Percentiles rank a stretch among this genome's conserved stretches.
Conservation (phyloP, 2,888 invertebrate species). For the Synanthedon myopaeformis region DNA sequence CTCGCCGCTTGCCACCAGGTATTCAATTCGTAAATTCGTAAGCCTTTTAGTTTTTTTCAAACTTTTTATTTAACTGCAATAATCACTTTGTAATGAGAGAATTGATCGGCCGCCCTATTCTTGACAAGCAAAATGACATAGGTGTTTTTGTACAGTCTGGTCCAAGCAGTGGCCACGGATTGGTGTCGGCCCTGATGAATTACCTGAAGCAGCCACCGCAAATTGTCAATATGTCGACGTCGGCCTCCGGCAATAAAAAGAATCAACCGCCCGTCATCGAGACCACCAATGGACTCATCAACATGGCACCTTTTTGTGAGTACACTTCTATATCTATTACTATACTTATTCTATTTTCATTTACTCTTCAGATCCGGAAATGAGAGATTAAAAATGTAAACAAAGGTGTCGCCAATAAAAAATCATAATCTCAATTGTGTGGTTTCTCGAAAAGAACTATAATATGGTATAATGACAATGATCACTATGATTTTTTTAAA, state of each 20-base stretch:
- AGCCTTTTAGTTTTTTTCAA: not conserved
- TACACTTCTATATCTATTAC: constrained; percentile 11
- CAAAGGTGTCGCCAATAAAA: not conserved
- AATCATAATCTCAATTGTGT: no score
- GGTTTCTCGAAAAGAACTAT: no score
- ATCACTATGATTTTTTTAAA: no score
- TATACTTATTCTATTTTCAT: not conserved
- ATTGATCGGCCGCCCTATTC: no score
- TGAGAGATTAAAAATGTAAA: not conserved
- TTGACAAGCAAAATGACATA: no score
- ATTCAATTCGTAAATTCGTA: not conserved
- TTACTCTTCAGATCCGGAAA: not conserved
- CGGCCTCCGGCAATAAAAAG: constrained; percentile 51
- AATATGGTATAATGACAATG: no score
- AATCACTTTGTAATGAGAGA: not conserved
- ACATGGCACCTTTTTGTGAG: constrained; percentile 89
- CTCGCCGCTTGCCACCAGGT: constrained; percentile 79
- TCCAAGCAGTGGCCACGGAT: constrained; percentile 76
- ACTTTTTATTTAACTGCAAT: not conserved
- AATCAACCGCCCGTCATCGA: constrained; percentile 69
- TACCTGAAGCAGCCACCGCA: constrained; percentile 68
- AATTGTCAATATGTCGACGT: constrained; percentile 62
- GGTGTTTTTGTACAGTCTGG: constrained; percentile 53
- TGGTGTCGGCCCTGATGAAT: constrained; percentile 76
- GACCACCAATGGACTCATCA: constrained; percentile 81